Evolutionary conservation across 2,888 invertebrate species (phyloP).

Genomic region (Metalampra italica): DNA sequence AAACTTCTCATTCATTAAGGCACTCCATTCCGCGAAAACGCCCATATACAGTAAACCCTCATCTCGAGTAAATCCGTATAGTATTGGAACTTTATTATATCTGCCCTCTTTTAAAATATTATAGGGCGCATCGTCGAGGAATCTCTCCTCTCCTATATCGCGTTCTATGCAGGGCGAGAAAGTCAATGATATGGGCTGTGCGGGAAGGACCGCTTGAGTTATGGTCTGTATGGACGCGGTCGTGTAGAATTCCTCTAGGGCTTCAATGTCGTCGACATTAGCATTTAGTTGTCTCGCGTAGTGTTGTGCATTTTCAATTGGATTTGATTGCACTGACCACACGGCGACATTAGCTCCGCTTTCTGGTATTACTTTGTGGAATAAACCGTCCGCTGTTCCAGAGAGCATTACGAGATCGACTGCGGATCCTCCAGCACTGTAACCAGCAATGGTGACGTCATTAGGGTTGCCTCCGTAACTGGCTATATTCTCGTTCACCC

Average conservation of each 20-base stretch:
- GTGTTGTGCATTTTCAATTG: conserved; percentile 6
- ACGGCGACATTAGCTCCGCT: conserved; percentile 11
- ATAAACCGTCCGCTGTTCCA: conserved; percentile 14
- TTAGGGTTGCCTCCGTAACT: conserved; percentile 20
- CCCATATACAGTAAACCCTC: conserved; percentile 37
- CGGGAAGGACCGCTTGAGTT: too few species aligned
- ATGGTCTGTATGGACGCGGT: not conserved
- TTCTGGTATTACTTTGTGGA: conserved; percentile 17
- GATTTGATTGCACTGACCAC: conserved; percentile 10
- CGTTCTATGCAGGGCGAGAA: conserved; percentile 21
- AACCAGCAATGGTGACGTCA: conserved; percentile 17
- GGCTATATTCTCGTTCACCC: conserved; percentile 19
- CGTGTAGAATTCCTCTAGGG: conserved; percentile 17
- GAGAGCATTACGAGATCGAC: conserved; percentile 16
- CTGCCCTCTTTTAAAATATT: conserved; percentile 31
- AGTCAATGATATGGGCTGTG: too few species aligned
- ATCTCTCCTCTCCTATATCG: conserved; percentile 20
- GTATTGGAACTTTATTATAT: conserved; percentile 34
- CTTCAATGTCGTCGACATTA: conserved; percentile 12
- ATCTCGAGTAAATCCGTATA: conserved; percentile 45
- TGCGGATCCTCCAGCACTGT: conserved; percentile 14
- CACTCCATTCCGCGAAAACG: conserved; percentile 24
- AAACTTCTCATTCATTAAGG: conserved; percentile 44
- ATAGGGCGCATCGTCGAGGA: conserved; percentile 35
- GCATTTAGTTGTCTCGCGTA: conserved; percentile 8